Conservation (phyloP, 2,888 invertebrate species). For the Euplagia quadripunctaria region DNA sequence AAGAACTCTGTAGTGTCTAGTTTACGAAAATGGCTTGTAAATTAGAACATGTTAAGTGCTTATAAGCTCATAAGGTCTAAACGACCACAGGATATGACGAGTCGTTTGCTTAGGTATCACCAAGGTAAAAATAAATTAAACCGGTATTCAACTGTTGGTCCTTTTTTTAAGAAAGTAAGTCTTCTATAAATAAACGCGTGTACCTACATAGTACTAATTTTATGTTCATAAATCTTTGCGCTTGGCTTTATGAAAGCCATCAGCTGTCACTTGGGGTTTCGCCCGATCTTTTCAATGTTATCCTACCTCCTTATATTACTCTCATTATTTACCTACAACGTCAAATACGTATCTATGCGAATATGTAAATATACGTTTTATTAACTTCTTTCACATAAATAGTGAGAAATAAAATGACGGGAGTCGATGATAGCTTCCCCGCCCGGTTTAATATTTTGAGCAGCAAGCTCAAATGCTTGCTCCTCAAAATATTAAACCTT, state of each 20-base stretch:
- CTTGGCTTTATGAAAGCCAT: not conserved
- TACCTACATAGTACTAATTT: not conserved
- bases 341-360: slow-evolving; percentile 23
- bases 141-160: too few relatives aligned
- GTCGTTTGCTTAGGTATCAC: too few relatives aligned
- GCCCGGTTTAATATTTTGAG: too few relatives aligned
- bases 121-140: too few relatives aligned
- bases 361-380: slow-evolving; percentile 27
- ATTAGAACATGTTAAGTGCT: too few relatives aligned
- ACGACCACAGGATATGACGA: too few relatives aligned
- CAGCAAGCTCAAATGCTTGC: too few relatives aligned
- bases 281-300: slow-evolving; percentile 35
- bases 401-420: slow-evolving; percentile 22
- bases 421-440: not conserved
- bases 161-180: not conserved
- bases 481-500: not conserved
- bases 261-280: slow-evolving; percentile 39
- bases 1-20: too few relatives aligned
- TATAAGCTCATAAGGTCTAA: too few relatives aligned
- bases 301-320: slow-evolving; percentile 37
- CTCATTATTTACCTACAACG: slow-evolving; percentile 40
- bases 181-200: not conserved
- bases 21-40: too few relatives aligned
- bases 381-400: slow-evolving; percentile 19
- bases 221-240: slow-evolving; percentile 10